Percentiles rank a stretch among this genome's conserved stretches.
phyloP scores from a whole-genome alignment of 2,113 vertebrate species.

The Pantherophis guttatus region DNA sequence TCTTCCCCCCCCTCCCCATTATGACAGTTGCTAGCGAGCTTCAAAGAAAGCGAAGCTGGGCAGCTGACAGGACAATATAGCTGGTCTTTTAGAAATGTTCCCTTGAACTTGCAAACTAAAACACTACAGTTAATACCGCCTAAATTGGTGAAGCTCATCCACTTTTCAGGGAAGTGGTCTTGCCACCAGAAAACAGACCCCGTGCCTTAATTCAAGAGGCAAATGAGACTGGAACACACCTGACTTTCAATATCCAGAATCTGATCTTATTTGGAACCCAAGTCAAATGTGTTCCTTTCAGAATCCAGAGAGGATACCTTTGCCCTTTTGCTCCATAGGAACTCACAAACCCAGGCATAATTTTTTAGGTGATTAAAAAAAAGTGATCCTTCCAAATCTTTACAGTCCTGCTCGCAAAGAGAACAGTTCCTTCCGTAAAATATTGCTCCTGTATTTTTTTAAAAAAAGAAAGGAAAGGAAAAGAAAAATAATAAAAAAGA shows the following conservation, averaged over 20 bases:
- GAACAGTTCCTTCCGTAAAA: not conserved
- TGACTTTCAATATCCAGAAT: not conserved
- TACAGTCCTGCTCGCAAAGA: accelerated
- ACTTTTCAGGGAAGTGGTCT: not conserved
- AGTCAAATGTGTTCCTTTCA: not conserved
- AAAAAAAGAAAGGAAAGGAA: not conserved
- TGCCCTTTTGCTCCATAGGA: not conserved
- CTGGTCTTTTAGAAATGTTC: not conserved
- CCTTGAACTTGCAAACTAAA: not conserved
- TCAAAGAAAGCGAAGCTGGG: too few species aligned
- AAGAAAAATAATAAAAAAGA: not conserved
- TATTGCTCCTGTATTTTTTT: accelerated
- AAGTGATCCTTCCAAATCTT: not conserved
- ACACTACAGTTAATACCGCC: not conserved
- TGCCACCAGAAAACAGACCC: not conserved
- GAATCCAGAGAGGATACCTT: not conserved
- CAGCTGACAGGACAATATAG: not conserved
- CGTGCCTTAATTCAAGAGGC: not conserved
- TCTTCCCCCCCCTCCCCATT: too few species aligned
- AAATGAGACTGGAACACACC: not conserved
- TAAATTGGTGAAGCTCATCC: not conserved
- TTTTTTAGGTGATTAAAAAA: not conserved
- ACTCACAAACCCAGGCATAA: not conserved
- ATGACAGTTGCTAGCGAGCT: too few species aligned
- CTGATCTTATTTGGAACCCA: not conserved